phyloP scores from a whole-genome alignment of 1,140 invertebrate species.

The Neotoxoptera formosana region DNA sequence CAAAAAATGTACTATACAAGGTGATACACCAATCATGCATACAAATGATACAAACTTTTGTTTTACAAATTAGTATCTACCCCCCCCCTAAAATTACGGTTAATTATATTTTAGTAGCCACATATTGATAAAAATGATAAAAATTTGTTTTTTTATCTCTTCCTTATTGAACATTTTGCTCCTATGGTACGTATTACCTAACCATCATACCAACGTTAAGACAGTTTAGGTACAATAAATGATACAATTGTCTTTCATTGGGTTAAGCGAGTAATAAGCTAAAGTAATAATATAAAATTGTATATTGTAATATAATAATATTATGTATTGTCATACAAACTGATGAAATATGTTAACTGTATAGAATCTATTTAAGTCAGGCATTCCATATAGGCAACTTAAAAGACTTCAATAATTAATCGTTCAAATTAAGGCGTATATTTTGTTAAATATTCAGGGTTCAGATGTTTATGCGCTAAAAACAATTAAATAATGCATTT shows the following conservation, averaged over 20 bases:
- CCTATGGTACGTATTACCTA: too few relatives aligned
- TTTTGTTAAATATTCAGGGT: neutral
- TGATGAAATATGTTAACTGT: neutral
- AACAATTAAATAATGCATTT: neutral
- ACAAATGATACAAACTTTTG: too few relatives aligned
- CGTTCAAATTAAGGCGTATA: neutral
- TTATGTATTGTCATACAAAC: neutral
- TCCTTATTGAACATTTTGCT: neutral
- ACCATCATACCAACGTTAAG: too few relatives aligned
- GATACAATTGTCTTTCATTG: neutral
- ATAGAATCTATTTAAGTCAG: neutral
- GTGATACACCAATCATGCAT: too few relatives aligned
- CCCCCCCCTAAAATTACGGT: too few relatives aligned
- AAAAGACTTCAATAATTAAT: neutral
- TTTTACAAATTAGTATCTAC: too few relatives aligned
- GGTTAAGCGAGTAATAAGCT: neutral
- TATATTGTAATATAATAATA: too few relatives aligned
- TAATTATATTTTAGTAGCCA: too few relatives aligned
- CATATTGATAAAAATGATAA: neutral
- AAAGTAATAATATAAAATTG: neutral
- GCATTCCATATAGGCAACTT: slow-evolving; percentile 1
- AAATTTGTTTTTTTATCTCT: neutral
- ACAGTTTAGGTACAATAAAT: neutral
- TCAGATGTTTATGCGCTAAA: neutral
- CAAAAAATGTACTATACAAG: too few relatives aligned